A percentile compares a stretch with the other conserved stretches of the same genome.
These are phyloP conservation scores for Phasia obesa DNA, from an alignment of 2,888 invertebrate species.

Conservation along the genomic window DNA sequence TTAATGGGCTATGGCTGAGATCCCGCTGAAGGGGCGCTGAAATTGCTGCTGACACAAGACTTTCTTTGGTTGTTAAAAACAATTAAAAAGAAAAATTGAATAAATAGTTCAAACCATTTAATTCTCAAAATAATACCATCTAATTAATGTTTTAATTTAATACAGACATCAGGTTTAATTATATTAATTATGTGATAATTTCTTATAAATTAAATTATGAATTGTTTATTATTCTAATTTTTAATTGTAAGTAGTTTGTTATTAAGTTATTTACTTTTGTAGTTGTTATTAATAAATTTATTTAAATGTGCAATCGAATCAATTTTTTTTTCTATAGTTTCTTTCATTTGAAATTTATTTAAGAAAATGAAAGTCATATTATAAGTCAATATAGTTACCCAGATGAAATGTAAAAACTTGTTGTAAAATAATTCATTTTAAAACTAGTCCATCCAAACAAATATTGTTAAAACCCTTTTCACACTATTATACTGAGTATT, in stretches of 20 bases:
- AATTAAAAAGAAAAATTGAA: constrained; percentile 3
- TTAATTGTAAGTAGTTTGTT: constrained; percentile 39
- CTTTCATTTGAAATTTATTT: not conserved
- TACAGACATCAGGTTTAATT: constrained; percentile 67
- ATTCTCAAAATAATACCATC: not conserved
- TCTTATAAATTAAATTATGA: constrained; percentile 25
- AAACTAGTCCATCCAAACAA: no score
- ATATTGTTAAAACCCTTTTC: no score
- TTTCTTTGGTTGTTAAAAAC: constrained; percentile 30
- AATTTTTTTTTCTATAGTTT: not conserved
- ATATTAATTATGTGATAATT: constrained; percentile 70
- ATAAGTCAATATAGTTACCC: not conserved
- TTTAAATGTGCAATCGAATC: constrained; percentile 27
- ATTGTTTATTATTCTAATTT: constrained; percentile 28
- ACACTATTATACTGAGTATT: no score
- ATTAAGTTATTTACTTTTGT: constrained; percentile 40
- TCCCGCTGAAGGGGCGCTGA: not conserved
- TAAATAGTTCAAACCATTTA: constrained; percentile 44
- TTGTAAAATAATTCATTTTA: no score
- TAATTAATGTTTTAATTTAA: constrained; percentile 8
- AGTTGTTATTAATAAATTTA: constrained; percentile 50
- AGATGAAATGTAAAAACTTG: no score
- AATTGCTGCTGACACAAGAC: constrained; percentile 28
- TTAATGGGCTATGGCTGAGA: constrained; percentile 90
- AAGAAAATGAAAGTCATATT: constrained; percentile 48